Conservation (phyloP, 2,797 vertebrate species). For the Lutjanus campechanus region DNA sequence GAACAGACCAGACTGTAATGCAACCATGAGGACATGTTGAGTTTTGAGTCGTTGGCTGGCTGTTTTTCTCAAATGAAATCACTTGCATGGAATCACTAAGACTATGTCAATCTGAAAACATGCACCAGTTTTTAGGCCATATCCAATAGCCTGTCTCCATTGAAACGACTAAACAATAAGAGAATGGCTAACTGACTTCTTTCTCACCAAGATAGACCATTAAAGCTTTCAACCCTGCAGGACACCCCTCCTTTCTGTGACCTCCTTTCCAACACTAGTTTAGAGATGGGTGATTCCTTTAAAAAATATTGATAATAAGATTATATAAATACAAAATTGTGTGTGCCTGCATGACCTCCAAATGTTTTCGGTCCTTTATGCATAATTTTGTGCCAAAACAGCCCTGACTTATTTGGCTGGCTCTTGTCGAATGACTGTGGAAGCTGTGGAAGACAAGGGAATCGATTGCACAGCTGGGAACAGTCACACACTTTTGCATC, state of each 20-base stretch:
- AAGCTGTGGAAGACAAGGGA: no score
- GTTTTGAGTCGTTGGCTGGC: neutral
- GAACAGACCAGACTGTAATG: neutral
- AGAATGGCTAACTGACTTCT: neutral
- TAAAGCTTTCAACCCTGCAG: neutral
- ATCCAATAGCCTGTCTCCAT: neutral
- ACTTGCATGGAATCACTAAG: neutral
- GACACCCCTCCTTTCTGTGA: neutral
- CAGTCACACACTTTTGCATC: no score
- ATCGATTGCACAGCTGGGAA: no score
- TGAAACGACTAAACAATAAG: neutral
- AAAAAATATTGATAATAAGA: no score
- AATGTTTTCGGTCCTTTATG: no score
- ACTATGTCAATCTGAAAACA: neutral
- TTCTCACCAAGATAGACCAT: neutral
- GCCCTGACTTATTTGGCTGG: no score
- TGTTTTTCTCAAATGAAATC: neutral
- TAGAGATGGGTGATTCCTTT: no score
- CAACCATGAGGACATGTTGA: neutral
- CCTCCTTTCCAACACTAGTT: no score
- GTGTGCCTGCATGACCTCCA: no score
- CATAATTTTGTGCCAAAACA: no score
- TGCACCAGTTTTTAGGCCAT: neutral
- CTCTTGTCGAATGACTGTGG: no score
- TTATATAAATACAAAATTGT: no score